Base-by-base conservation (phyloP, 2,888 invertebrate genomes). In the Esperia sulphurella region DNA sequence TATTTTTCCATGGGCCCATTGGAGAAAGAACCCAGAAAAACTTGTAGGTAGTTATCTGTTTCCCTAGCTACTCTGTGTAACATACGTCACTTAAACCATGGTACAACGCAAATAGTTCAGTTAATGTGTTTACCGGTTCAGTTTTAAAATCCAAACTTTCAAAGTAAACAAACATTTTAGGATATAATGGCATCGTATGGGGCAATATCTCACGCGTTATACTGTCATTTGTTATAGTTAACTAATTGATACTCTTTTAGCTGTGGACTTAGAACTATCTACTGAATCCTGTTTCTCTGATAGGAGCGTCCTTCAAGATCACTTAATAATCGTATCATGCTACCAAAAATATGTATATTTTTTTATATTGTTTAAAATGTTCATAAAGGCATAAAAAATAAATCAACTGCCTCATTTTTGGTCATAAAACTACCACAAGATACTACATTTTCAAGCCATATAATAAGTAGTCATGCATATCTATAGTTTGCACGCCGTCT, bases 41-140 rank as follows among this genome's bases (percentile, higher is more conserved):
- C n/a, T n/a, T n/a, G n/a, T 21, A 41, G 3, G 9, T n/a, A n/a
- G 3, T 10, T 38, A 21, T 46, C 21, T 54, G 39, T 52, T 51
- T 60, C 57, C 56, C 12, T 12, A 9, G 7, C 33, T 69, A 61
- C 68, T 69, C 78, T 79, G 48, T 59, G 21, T 13, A 43, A 49
- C 45, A 59, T 53, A 59, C 67, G 67, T 75, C 71, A 71, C 71
- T 68, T 70, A 70, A 70, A 63, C 58, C 59, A 52, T 57, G 59
- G 54, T 65, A 65, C 65, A 71, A 72, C 74, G 64, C 68, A 75
- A 76, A 78, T 73, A 71, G 68, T 59, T 55, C 62, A 56, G 63
- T 61, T 66, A 66, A 71, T 66, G 62, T 62, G 67, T 69, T 70
- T 67, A 66, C 64, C 59, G 9, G 54, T 65, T 64, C 54, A 55